Conservation (phyloP, 1,140 invertebrate species). For the Calliphora vicina region DNA sequence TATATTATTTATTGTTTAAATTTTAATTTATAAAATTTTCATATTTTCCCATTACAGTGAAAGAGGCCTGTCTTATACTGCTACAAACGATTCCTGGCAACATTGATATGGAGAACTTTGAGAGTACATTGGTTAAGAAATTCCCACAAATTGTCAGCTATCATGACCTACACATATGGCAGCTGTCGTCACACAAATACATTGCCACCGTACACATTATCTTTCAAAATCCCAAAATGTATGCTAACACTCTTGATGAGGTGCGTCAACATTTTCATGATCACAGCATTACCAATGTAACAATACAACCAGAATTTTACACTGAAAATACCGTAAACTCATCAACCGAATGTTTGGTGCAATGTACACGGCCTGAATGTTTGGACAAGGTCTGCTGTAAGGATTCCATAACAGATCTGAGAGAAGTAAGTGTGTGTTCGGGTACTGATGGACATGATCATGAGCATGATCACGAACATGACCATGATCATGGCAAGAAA, state of each 20-base stretch:
- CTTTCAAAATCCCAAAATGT: conserved; percentile 69
- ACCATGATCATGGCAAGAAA: not conserved
- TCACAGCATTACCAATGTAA: conserved; percentile 78
- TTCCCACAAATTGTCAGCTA: conserved; percentile 83
- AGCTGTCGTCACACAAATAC: conserved; percentile 74
- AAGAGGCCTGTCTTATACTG: conserved; percentile 79
- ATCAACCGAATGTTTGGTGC: conserved; percentile 56
- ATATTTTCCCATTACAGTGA: conserved; percentile 67
- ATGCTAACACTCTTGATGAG: conserved; percentile 68
- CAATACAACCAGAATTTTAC: conserved; percentile 81
- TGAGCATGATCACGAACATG: not conserved
- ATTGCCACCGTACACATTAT: conserved; percentile 79
- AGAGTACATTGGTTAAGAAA: conserved; percentile 70
- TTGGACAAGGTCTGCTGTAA: conserved; percentile 58
- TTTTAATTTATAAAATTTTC: no score
- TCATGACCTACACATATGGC: conserved; percentile 85
- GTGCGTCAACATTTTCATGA: conserved; percentile 75
- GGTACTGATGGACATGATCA: not conserved
- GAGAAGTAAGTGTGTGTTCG: conserved; percentile 50
- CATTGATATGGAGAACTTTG: conserved; percentile 76
- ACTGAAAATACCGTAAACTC: conserved; percentile 47
- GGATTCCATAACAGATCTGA: conserved; percentile 53
- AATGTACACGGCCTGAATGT: conserved; percentile 54
- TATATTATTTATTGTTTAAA: no score
- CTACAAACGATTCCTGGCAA: conserved; percentile 83